phyloP scores from a whole-genome alignment of 2,113 vertebrate genomes.

The Petrocephalus microphthalmus region DNA sequence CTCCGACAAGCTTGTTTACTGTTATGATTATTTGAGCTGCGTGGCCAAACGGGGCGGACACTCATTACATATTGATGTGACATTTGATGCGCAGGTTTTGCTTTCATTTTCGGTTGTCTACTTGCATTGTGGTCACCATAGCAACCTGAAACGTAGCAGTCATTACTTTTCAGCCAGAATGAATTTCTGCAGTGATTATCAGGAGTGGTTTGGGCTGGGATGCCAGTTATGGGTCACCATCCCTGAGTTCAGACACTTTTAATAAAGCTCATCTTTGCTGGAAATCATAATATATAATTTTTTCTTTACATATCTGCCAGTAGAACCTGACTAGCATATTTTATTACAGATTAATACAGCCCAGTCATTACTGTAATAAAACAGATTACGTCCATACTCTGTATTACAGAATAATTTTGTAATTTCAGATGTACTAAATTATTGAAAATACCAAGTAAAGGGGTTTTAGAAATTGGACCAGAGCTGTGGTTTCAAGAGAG shows the following conservation, averaged over 20 bases:
- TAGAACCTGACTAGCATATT: not conserved
- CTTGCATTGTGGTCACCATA: not conserved
- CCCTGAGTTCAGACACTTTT: not conserved
- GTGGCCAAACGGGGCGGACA: not conserved
- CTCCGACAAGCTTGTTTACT: not conserved
- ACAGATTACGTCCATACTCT: not conserved
- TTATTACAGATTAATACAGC: not conserved
- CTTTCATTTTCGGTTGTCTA: not conserved
- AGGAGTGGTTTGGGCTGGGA: not conserved
- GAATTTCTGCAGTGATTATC: not conserved
- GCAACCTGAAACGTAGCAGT: not conserved
- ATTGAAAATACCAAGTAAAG: not conserved
- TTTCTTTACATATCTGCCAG: not conserved
- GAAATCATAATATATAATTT: not conserved
- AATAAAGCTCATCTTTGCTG: not conserved
- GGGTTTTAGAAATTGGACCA: not conserved
- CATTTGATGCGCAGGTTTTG: not conserved
- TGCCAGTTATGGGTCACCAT: not conserved
- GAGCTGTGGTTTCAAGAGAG: not conserved
- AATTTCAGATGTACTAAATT: not conserved
- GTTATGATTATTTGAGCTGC: not conserved
- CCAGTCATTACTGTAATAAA: slow-evolving; percentile 4
- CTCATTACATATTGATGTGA: not conserved
- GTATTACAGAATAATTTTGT: not conserved
- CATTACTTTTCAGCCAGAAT: not conserved